Percentiles rank a stretch among this genome's conserved stretches.
Conservation (phyloP, 2,797 vertebrate genomes). For the Acrocephalus scirpaceus region DNA sequence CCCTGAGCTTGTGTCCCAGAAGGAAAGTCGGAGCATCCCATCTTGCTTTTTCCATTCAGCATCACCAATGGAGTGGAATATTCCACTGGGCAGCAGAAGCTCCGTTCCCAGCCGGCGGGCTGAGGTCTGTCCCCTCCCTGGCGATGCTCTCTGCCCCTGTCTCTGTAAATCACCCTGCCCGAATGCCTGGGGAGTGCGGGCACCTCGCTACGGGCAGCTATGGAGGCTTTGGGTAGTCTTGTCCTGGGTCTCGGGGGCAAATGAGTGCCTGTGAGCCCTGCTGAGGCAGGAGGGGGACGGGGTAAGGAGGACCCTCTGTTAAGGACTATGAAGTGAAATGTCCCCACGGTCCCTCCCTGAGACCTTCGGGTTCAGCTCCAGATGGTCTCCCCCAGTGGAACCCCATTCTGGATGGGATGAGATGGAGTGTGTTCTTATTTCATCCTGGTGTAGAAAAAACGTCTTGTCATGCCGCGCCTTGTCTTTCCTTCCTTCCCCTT, state of each 20-base stretch:
- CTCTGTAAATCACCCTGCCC: not conserved
- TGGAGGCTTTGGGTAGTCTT: not conserved
- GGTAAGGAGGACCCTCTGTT: not conserved
- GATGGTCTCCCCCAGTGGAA: not conserved
- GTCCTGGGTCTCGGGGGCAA: not conserved
- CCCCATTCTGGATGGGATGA: not conserved
- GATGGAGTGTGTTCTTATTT: not conserved
- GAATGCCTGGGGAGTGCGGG: fast-evolving
- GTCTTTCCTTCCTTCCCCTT: not conserved
- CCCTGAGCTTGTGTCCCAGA: not conserved
- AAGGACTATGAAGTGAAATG: not conserved
- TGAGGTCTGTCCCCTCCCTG: not conserved
- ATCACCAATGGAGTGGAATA: fast-evolving
- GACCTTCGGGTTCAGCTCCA: not conserved
- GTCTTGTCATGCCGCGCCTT: no score
- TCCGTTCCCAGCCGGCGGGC: fast-evolving
- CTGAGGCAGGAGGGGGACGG: not conserved
- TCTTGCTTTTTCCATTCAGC: not conserved
- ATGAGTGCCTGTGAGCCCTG: not conserved
- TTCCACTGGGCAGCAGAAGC: not conserved
- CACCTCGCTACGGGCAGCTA: fast-evolving
- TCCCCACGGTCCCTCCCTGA: not conserved
- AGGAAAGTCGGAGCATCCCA: not conserved
- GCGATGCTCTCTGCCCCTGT: not conserved
- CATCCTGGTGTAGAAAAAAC: not conserved